These are phyloP conservation scores for Hippopotamyrus pictus DNA, from an alignment of 2,797 vertebrate species.

Conservation along the genomic window DNA sequence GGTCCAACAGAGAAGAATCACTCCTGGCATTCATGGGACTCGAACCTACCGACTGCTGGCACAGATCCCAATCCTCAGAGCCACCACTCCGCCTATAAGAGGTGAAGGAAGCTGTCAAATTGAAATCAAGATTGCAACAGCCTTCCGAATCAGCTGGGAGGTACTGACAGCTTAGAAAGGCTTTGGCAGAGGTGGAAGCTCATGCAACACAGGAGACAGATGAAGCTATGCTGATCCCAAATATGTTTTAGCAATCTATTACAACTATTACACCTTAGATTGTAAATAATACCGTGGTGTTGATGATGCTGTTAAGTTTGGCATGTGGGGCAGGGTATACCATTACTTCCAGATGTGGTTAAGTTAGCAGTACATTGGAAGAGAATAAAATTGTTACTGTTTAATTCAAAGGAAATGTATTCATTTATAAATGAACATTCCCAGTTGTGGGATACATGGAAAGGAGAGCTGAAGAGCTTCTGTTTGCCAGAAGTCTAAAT, in stretches of 20 bases:
- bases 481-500: neutral
- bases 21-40: too few relatives aligned
- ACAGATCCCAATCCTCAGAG: too few relatives aligned
- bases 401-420: neutral
- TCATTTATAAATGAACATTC: neutral
- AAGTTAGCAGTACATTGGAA: neutral
- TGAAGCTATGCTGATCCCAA: neutral
- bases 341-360: neutral
- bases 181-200: neutral
- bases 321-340: neutral
- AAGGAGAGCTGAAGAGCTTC: neutral
- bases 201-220: neutral
- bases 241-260: neutral
- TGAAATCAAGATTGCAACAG: neutral
- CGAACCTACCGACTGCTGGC: too few relatives aligned
- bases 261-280: neutral
- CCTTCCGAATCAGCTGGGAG: neutral
- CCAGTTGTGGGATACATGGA: neutral
- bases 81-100: neutral
- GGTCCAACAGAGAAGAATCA: too few relatives aligned
- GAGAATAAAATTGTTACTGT: neutral
- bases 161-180: neutral
- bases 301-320: neutral
- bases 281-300: neutral
- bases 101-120: neutral